Conservation (phyloP, 2,888 invertebrate species). For the Lacanobia oleracea region DNA sequence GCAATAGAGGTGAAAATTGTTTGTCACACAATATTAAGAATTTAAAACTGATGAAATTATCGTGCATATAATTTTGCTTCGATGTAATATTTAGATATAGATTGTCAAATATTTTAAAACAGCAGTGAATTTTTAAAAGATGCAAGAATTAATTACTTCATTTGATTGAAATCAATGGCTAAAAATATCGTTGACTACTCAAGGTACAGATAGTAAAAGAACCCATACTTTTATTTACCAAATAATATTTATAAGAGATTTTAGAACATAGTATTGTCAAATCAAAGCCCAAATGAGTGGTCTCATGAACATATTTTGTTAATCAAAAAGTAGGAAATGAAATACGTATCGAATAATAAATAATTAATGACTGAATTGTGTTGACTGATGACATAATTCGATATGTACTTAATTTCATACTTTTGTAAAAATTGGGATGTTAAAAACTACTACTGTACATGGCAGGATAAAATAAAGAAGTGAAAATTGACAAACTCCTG, state of each 20-base stretch:
- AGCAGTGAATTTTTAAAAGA: slow-evolving; percentile 37
- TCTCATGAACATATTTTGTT: not conserved
- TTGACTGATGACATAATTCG: slow-evolving; percentile 45
- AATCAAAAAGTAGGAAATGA: slow-evolving; percentile 32
- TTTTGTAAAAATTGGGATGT: not conserved
- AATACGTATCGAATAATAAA: slow-evolving; percentile 53
- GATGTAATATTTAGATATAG: slow-evolving; percentile 44
- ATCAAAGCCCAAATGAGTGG: not conserved
- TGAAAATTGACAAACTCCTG: slow-evolving; percentile 1
- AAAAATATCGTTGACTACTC: slow-evolving; percentile 61
- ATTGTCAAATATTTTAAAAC: slow-evolving; percentile 30
- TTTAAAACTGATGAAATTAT: slow-evolving; percentile 51
- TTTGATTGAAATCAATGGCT: slow-evolving; percentile 47
- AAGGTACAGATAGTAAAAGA: slow-evolving; percentile 59
- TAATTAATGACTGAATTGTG: slow-evolving; percentile 55
- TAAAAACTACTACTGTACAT: not conserved
- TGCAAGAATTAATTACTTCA: slow-evolving; percentile 26
- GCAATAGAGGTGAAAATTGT: slow-evolving; percentile 69
- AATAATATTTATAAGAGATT: slow-evolving; percentile 55
- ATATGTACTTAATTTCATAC: slow-evolving; percentile 40
- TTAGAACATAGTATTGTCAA: not conserved
- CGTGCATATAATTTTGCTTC: slow-evolving; percentile 55
- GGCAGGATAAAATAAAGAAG: not conserved
- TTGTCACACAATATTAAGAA: slow-evolving; percentile 58
- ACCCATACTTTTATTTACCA: slow-evolving; percentile 68